Evolutionary conservation across 2,113 vertebrate species (phyloP).

Genomic region (Sigmodon hispidus): DNA sequence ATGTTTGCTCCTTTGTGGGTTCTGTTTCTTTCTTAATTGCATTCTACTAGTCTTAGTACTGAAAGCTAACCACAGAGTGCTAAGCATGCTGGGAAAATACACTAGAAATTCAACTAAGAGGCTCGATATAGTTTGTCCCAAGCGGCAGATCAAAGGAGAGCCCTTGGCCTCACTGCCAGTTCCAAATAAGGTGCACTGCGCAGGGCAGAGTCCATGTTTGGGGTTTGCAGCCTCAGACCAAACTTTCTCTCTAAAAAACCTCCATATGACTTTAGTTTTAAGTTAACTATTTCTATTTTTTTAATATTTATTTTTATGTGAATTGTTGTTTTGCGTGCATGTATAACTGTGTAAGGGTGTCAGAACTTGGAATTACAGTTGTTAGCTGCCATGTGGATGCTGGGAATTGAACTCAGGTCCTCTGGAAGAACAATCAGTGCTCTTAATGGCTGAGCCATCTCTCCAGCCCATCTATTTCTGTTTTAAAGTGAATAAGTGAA

Average conservation of each 20-base stretch:
- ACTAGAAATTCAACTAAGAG: background rate
- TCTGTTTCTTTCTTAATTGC: background rate
- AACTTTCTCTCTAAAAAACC: background rate
- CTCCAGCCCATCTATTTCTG: too few species aligned
- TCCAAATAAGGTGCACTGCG: background rate
- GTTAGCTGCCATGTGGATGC: too few species aligned
- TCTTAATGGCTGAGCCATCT: too few species aligned
- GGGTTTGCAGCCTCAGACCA: background rate
- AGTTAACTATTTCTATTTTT: slow-evolving; percentile 27
- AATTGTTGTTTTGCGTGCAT: too few species aligned
- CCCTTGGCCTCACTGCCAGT: background rate
- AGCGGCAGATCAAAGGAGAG: background rate
- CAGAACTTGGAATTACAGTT: too few species aligned
- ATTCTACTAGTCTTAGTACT: slow-evolving; percentile 11
- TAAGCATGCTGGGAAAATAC: background rate
- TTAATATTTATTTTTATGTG: too few species aligned
- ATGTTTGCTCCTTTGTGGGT: background rate
- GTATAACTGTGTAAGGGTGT: too few species aligned
- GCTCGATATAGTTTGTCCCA: background rate
- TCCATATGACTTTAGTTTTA: background rate
- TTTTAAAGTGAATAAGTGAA: background rate
- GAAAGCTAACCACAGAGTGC: background rate
- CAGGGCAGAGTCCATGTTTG: background rate
- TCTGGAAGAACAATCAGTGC: too few species aligned
- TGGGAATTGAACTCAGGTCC: too few species aligned